Conservation (phyloP, 2,797 vertebrate species). For the Carcharodon carcharias region DNA sequence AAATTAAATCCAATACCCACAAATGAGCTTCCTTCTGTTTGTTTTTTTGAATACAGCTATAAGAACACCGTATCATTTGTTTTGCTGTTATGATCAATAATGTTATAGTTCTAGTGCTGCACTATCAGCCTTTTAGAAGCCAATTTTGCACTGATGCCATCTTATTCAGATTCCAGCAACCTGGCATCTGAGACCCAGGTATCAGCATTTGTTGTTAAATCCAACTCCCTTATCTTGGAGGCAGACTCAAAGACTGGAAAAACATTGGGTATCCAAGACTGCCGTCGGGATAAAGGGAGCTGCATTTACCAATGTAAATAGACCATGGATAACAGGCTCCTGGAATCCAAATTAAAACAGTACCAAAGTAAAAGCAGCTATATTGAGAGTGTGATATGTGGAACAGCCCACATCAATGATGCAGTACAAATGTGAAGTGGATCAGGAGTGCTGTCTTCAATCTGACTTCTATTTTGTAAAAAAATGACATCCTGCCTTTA, state of each 20-base stretch:
- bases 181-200: not conserved
- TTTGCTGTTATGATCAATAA: not conserved
- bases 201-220: constrained; percentile 24
- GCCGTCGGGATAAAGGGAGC: constrained; percentile 22
- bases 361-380: constrained; percentile 20
- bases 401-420: not conserved
- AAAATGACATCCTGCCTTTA: not conserved
- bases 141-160: not conserved
- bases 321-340: constrained; percentile 22
- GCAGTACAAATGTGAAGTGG: not conserved
- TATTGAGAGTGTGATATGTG: not conserved
- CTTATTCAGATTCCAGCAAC: not conserved
- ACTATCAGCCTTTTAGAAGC: not conserved
- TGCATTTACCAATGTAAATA: constrained; percentile 29
- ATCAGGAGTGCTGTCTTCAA: not conserved
- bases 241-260: constrained; percentile 15
- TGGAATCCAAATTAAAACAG: constrained; percentile 29
- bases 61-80: not conserved
- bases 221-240: constrained; percentile 27
- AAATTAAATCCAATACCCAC: not conserved
- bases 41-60: not conserved
- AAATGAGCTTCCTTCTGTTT: not conserved
- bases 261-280: not conserved
- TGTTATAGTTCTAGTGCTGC: constrained; percentile 15
- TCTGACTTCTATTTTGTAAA: not conserved